These are phyloP conservation scores for Mus caroli DNA, from an alignment of 2,797 vertebrate species.

Conservation along the genomic window DNA sequence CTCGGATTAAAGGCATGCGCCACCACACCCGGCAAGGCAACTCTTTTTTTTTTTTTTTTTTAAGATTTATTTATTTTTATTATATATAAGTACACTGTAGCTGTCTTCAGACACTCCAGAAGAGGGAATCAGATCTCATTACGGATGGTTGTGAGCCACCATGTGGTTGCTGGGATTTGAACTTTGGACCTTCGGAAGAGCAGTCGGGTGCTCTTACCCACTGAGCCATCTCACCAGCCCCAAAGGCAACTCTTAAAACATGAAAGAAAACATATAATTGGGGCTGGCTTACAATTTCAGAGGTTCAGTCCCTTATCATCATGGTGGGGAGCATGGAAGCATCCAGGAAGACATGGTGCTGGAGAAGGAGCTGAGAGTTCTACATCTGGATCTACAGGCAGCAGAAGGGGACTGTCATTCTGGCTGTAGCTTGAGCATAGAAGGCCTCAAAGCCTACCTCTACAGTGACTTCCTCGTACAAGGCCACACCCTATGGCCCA, in stretches of 20 bases:
- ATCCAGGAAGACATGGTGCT: background rate
- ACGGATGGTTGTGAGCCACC: too few species aligned
- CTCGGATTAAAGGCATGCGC: too few species aligned
- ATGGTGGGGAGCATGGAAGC: background rate
- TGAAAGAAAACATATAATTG: background rate
- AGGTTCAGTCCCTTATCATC: background rate
- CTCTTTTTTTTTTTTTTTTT: too few species aligned
- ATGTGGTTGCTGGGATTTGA: too few species aligned
- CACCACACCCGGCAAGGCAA: too few species aligned
- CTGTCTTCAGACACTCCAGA: too few species aligned
- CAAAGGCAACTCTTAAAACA: background rate
- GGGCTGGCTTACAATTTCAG: background rate
- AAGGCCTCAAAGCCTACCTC: background rate
- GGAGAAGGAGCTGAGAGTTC: background rate
- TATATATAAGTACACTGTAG: too few species aligned
- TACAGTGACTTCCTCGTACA: background rate
- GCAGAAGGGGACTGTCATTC: background rate
- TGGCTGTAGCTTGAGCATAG: background rate
- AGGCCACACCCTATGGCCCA: background rate
- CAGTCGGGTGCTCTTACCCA: too few species aligned
- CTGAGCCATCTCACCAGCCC: too few species aligned
- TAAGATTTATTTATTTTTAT: too few species aligned
- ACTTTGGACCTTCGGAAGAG: too few species aligned
- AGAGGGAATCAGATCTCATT: too few species aligned
- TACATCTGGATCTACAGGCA: background rate